Base-by-base conservation (phyloP, 2,888 invertebrate genomes). In the Cheilosia urbana region DNA sequence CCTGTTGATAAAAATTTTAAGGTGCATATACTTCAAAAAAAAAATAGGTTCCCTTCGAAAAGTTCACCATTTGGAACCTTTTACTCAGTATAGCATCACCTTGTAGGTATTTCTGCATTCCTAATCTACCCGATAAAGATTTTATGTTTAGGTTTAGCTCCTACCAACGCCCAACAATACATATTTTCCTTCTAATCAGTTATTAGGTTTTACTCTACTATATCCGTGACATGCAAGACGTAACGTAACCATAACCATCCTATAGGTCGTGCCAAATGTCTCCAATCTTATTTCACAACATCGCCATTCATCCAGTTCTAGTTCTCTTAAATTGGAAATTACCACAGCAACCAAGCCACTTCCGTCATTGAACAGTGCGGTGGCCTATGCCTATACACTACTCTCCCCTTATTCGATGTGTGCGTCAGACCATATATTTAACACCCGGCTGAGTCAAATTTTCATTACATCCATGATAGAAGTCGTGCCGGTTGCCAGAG, bases 401-500 rank as follows among this genome's bases (percentile, higher is more conserved):
- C 2, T 45, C 15, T 6, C 5, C n/a, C 1, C 6, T 42, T 17
- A n/a, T 2, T 2, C 7, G 17, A 17, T 9, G 7, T 2, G 47
- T 47, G 47, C 19, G 55, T 24, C 51, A 24, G 13, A 11, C 27
- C 27, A 60, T 55, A 4, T n/a, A 24, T 9, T 40, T 4, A 40
- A 65, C 66, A 49, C 49, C 51, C 60, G 51, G 1, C 51, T 63
- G 66, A 76, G 40, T 68, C 24, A 60, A 60, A 40, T 76, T 76
- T 76, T 13, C 30, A 40, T 42, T 49, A 30, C 58, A 76, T 58
- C 58, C 58, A 51, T 71, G 57, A 49, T 47, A 6, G 19, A 71
- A 51, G 42, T 51, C 42, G 42, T 51, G 66, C 45, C 42, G 66
- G 76, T 49, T 58, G 76, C 68, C 76, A 49, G 45, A 76, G 24